Evolutionary conservation across 2,888 invertebrate species (phyloP).

Genomic region (Habroteleia sp.): DNA sequence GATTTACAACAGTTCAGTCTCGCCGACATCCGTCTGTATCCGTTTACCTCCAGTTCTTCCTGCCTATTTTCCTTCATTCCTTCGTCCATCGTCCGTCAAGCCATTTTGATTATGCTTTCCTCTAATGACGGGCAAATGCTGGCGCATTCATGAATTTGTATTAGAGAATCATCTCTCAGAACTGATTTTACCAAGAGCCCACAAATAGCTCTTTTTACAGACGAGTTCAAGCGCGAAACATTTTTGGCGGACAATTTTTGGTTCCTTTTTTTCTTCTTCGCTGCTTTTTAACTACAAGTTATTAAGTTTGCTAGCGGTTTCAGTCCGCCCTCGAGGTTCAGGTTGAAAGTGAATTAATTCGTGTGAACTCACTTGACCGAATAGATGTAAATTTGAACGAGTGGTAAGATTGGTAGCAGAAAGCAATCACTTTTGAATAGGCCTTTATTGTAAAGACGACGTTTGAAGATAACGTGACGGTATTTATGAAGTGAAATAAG

Average conservation of each 20-base stretch:
- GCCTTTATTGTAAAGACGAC: slow-evolving; percentile 49
- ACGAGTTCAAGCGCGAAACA: slow-evolving; percentile 19
- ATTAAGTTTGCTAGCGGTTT: slow-evolving; percentile 12
- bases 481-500: slow-evolving; percentile 40
- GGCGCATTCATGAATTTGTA: slow-evolving; percentile 80
- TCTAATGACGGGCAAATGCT: slow-evolving; percentile 78
- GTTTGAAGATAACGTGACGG: slow-evolving; percentile 26
- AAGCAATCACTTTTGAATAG: slow-evolving; percentile 37
- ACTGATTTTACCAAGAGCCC: slow-evolving; percentile 48
- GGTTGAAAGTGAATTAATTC: slow-evolving; percentile 30
- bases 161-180: slow-evolving; percentile 70
- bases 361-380: slow-evolving; percentile 51
- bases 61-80: slow-evolving; percentile 58
- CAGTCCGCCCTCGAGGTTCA: slow-evolving; percentile 1
- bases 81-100: slow-evolving; percentile 60
- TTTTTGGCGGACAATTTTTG: slow-evolving; percentile 32
- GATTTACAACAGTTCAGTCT: slow-evolving; percentile 76
- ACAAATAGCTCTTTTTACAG: slow-evolving; percentile 23
- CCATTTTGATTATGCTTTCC: slow-evolving; percentile 77
- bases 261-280: slow-evolving; percentile 10
- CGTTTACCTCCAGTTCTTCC: slow-evolving; percentile 50
- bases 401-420: slow-evolving; percentile 47
- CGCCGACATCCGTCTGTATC: slow-evolving; percentile 66
- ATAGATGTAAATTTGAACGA: slow-evolving; percentile 46
- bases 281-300: slow-evolving; percentile 32